Percentiles rank a stretch among this genome's conserved stretches.
These are phyloP conservation scores for Rhynchophorus ferrugineus DNA, from an alignment of 1,140 invertebrate genomes.

Conservation along the genomic window DNA sequence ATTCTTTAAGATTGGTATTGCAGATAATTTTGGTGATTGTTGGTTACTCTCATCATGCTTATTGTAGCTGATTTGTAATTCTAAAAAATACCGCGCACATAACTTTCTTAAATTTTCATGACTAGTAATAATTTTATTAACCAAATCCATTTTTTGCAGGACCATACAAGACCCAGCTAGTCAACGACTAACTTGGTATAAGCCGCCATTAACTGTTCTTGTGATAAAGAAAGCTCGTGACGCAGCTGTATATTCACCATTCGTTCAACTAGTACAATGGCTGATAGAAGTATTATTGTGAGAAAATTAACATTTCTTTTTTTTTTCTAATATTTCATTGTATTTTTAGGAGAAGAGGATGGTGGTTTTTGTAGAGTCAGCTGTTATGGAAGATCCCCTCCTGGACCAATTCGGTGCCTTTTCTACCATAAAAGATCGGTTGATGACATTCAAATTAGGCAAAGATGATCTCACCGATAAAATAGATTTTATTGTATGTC, in stretches of 20 bases:
- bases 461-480: conserved; percentile 84
- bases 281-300: conserved; percentile 85
- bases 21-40: no score
- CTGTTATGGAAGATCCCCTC: conserved; percentile 75
- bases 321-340: not conserved
- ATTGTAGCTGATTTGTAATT: no score
- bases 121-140: no score
- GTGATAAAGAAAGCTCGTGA: conserved; percentile 96
- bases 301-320: not conserved
- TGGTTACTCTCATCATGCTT: no score
- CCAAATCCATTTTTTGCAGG: no score
- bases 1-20: no score
- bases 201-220: conserved; percentile 85
- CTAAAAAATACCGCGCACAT: no score
- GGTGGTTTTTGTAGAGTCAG: conserved; percentile 89
- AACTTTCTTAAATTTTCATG: no score
- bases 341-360: conserved; percentile 75
- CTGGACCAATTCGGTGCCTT: conserved; percentile 67
- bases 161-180: conserved; percentile 95
- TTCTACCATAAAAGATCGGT: conserved; percentile 64
- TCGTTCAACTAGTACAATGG: conserved; percentile 91
- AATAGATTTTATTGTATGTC: conserved; percentile 93
- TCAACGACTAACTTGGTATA: conserved; percentile 93
- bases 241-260: conserved; percentile 78
- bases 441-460: conserved; percentile 87